Evolutionary conservation across 35 echinoderm and acorn worm genomes (phyloP).

Genomic region (Amphiura filiformis): DNA sequence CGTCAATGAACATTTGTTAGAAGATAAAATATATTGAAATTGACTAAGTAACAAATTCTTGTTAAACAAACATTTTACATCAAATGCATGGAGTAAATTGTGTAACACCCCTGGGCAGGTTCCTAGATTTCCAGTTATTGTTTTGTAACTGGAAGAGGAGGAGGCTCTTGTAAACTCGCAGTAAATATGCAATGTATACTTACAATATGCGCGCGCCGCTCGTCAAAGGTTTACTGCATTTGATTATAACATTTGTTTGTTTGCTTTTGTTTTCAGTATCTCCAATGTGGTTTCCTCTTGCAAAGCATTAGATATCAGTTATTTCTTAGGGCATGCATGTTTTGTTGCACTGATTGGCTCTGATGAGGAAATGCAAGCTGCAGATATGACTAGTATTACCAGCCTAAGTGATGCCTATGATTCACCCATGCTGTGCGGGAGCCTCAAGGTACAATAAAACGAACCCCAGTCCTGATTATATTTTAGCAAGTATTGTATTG

Average conservation of each 20-base stretch:
- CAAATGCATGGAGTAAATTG: not conserved
- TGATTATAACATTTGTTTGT: not conserved
- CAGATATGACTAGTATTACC: conserved; percentile 56
- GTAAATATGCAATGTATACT: not conserved
- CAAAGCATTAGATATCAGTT: conserved; percentile 57
- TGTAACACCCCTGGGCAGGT: not conserved
- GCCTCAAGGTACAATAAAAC: conserved; percentile 51
- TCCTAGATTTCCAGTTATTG: not conserved
- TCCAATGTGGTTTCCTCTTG: conserved; percentile 51
- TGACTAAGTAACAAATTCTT: too few relatives aligned
- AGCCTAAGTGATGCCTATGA: conserved; percentile 83
- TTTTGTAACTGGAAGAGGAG: not conserved
- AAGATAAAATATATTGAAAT: too few relatives aligned
- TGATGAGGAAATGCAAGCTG: conserved; percentile 42
- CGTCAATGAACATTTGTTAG: too few relatives aligned
- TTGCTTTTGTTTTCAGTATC: conserved; percentile 51
- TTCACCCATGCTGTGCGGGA: conserved; percentile 77
- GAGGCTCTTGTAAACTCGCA: not conserved
- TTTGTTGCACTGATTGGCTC: conserved; percentile 61
- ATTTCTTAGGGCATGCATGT: conserved; percentile 84
- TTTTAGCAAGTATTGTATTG: too few relatives aligned
- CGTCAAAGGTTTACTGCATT: not conserved
- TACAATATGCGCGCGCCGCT: not conserved
- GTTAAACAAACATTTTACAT: not conserved
- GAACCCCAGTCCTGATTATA: not conserved